A percentile compares a stretch with the other conserved stretches of the same genome.
phyloP scores from a whole-genome alignment of 2,888 invertebrate species.

The Thymelicus lineola region DNA sequence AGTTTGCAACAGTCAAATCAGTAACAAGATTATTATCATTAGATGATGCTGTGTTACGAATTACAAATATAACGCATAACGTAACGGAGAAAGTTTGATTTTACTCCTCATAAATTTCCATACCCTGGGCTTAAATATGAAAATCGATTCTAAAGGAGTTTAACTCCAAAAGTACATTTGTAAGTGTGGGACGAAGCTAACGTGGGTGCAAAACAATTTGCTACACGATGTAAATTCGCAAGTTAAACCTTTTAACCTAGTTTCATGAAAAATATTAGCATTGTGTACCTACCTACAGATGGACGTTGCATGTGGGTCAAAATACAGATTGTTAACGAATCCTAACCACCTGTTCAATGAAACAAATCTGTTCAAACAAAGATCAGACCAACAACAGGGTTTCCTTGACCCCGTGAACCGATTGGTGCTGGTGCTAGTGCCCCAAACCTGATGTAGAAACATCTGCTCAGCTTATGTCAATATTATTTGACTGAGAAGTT shows the following conservation, averaged over 20 bases:
- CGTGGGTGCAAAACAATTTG: neutral
- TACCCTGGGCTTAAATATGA: no score
- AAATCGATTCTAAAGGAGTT: no score
- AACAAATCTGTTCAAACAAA: slow-evolving; percentile 28
- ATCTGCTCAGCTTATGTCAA: slow-evolving; percentile 6
- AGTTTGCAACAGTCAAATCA: no score
- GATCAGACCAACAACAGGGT: neutral
- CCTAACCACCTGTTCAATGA: slow-evolving; percentile 26
- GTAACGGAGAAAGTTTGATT: no score
- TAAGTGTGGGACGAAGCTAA: neutral
- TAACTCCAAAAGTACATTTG: neutral
- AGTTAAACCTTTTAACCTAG: neutral
- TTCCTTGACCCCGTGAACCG: slow-evolving; percentile 47
- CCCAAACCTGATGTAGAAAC: slow-evolving; percentile 5
- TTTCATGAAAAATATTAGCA: neutral
- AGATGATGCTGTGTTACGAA: no score
- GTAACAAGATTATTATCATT: no score
- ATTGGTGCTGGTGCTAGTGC: slow-evolving; percentile 16
- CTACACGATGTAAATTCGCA: slow-evolving; percentile 1
- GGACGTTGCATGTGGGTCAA: neutral
- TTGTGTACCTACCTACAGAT: neutral
- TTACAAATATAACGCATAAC: no score
- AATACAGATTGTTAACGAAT: slow-evolving; percentile 6
- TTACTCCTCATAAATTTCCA: no score
- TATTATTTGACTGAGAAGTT: slow-evolving; percentile 7